Conservation (phyloP, 1,140 invertebrate species). For the Octopus sinensis region DNA sequence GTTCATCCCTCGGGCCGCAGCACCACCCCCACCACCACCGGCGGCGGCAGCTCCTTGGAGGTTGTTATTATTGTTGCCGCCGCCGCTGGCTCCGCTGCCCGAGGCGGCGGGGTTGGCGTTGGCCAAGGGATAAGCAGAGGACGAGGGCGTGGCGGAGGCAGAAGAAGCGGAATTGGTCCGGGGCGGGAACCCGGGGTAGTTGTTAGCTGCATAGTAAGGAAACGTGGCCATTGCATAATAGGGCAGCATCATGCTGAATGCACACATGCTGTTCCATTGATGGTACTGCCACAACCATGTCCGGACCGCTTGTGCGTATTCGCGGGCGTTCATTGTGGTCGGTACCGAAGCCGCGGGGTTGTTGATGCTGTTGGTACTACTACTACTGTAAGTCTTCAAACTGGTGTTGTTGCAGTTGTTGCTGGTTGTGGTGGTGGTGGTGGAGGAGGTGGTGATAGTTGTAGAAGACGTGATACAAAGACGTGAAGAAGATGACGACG, state of each 20-base stretch:
- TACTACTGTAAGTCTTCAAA: background rate
- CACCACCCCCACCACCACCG: background rate
- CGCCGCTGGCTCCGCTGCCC: background rate
- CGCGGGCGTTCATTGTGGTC: conserved; percentile 27
- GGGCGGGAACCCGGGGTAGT: background rate
- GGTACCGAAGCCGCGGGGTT: background rate
- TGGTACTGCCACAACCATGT: conserved; percentile 46
- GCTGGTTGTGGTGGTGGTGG: background rate
- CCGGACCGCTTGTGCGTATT: conserved; percentile 40
- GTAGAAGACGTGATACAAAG: background rate
- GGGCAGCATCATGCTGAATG: conserved; percentile 25
- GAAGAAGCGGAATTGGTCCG: background rate
- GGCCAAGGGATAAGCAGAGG: background rate
- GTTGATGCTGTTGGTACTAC: background rate
- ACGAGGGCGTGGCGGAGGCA: background rate
- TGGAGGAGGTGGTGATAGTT: background rate
- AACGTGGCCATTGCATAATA: conserved; percentile 23
- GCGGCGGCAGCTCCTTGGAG: background rate
- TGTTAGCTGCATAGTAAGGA: conserved; percentile 13
- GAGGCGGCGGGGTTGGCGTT: background rate
- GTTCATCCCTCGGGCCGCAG: too few relatives aligned
- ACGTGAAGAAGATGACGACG: too few relatives aligned
- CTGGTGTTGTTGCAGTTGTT: background rate
- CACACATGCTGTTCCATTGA: conserved; percentile 26
- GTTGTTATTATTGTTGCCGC: background rate